These are phyloP conservation scores for Andrena minutula DNA, from an alignment of 2,888 invertebrate species.

Conservation along the genomic window DNA sequence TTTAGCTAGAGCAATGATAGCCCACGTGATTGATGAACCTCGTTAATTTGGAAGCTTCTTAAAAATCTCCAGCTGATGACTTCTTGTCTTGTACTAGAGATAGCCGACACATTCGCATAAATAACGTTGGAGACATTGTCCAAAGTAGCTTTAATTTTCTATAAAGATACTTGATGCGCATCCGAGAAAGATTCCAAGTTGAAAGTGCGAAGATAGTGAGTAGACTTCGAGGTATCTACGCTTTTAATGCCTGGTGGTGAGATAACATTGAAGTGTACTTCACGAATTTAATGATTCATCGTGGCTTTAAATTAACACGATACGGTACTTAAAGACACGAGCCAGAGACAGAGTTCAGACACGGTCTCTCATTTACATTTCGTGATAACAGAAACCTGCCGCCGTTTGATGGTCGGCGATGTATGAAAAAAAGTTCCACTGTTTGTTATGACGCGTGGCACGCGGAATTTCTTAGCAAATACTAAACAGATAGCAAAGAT, in stretches of 20 bases:
- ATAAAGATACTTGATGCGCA: not conserved
- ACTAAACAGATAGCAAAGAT: slow-evolving; percentile 32
- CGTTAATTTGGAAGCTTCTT: too few relatives aligned
- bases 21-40: too few relatives aligned
- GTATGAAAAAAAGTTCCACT: slow-evolving; percentile 46
- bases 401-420: slow-evolving; percentile 4
- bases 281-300: slow-evolving; percentile 6
- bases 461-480: slow-evolving; percentile 51
- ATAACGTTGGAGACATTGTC: too few relatives aligned
- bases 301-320: not conserved
- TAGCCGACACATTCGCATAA: too few relatives aligned
- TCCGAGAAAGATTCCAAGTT: not conserved
- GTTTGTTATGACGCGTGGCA: slow-evolving; percentile 34
- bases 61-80: too few relatives aligned
- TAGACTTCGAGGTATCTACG: too few relatives aligned
- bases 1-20: too few relatives aligned
- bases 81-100: too few relatives aligned
- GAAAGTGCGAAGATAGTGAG: not conserved
- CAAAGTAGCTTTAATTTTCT: not conserved
- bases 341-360: not conserved
- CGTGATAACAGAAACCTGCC: not conserved
- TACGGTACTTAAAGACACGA: not conserved
- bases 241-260: too few relatives aligned
- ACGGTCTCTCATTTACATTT: not conserved
- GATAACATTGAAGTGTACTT: not conserved